phyloP scores from a whole-genome alignment of 2,888 invertebrate species.

The Aromia moschata region DNA sequence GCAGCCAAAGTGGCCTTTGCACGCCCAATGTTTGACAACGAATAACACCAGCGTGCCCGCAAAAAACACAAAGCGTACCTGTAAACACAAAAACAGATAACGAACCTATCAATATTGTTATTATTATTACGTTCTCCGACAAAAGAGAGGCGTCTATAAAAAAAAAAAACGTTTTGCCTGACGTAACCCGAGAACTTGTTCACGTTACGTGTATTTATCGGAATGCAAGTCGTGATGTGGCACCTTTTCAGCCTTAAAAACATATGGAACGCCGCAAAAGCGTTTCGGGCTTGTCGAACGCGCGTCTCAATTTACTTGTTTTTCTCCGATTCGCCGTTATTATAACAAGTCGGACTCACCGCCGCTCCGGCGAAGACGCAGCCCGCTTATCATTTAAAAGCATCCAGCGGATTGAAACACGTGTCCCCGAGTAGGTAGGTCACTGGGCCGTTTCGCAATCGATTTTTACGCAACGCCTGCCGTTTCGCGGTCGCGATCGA shows the following conservation, averaged over 20 bases:
- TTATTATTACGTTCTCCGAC: not conserved
- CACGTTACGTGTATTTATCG: slow-evolving; percentile 32
- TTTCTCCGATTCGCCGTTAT: not conserved
- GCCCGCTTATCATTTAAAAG: slow-evolving; percentile 58
- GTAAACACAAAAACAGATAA: no score
- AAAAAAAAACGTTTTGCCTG: not conserved
- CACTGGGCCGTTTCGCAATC: not conserved
- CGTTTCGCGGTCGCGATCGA: slow-evolving; percentile 34
- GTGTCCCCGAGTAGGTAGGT: slow-evolving; percentile 7
- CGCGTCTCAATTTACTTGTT: no score
- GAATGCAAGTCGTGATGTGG: slow-evolving; percentile 36
- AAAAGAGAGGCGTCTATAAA: no score
- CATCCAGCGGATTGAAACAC: slow-evolving; percentile 14
- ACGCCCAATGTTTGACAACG: no score
- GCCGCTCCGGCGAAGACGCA: slow-evolving; percentile 56
- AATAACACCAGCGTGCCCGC: no score
- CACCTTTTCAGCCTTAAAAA: slow-evolving; percentile 25
- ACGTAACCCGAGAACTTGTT: slow-evolving; percentile 20
- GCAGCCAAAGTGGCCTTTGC: no score
- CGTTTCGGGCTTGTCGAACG: no score
- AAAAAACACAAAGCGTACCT: no score
- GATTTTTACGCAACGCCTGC: slow-evolving; percentile 2
- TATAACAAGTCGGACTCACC: slow-evolving; percentile 51
- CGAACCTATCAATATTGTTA: not conserved
- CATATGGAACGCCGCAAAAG: slow-evolving; percentile 9